A percentile compares a stretch with the other conserved stretches of the same genome.
phyloP scores from a whole-genome alignment of 2,797 vertebrate species.

The Pantherophis alleghaniensis region DNA sequence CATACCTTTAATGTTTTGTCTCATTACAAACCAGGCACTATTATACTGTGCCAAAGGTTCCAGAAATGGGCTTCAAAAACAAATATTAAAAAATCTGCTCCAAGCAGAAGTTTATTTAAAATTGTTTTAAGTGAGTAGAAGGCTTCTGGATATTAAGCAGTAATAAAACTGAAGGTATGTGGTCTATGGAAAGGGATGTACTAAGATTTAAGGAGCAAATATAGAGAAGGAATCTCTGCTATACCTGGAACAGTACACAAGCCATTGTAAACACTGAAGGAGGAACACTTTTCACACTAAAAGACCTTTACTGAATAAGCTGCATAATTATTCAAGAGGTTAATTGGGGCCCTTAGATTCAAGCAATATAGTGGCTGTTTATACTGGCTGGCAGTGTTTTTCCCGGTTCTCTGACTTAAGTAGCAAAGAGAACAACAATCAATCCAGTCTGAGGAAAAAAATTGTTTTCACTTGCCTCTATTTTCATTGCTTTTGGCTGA shows the following conservation, averaged over 20 bases:
- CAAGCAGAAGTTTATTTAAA: background rate
- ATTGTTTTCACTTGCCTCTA: constrained; percentile 79
- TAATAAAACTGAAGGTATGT: background rate
- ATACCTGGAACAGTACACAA: background rate
- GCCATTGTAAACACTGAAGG: background rate
- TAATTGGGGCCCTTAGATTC: background rate
- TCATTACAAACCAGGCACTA: background rate
- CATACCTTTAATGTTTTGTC: background rate
- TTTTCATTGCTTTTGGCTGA: constrained; percentile 96
- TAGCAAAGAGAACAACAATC: background rate
- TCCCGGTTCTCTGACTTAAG: background rate
- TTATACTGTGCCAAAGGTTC: background rate
- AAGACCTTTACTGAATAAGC: background rate
- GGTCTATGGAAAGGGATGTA: background rate
- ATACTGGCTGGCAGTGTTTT: background rate
- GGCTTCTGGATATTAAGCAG: background rate
- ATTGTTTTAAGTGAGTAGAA: background rate
- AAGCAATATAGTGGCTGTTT: background rate
- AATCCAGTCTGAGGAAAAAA: background rate
- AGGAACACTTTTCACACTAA: background rate
- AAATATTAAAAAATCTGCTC: background rate
- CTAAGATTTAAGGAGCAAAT: background rate
- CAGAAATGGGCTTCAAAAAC: background rate
- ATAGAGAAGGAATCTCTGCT: background rate
- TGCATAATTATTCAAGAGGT: background rate